Evolutionary conservation across 2,888 invertebrate genomes (phyloP).

Genomic region (Idaea straminata): DNA sequence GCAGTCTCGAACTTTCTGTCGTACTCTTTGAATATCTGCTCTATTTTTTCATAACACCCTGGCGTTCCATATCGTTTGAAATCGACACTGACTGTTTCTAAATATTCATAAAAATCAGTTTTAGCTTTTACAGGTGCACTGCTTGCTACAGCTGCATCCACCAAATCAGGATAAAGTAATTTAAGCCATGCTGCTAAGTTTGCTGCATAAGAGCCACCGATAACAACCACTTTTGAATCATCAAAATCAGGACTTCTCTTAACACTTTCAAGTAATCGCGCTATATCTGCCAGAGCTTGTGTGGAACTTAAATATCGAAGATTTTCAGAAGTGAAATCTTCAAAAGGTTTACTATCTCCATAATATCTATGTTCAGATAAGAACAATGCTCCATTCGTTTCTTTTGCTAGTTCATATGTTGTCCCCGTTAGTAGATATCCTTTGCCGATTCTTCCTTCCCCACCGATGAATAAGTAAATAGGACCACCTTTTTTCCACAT

Average conservation of each 20-base stretch:
- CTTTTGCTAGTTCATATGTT: slow-evolving; percentile 58
- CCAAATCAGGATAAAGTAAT: slow-evolving; percentile 57
- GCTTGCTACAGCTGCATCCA: slow-evolving; percentile 64
- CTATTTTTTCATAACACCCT: slow-evolving; percentile 49
- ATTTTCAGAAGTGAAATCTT: slow-evolving; percentile 44
- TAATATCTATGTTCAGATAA: slow-evolving; percentile 67
- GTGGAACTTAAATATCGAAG: slow-evolving; percentile 56
- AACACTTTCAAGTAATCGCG: slow-evolving; percentile 45
- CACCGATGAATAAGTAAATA: slow-evolving; percentile 60
- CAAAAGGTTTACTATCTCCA: slow-evolving; percentile 60
- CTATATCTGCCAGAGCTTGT: slow-evolving; percentile 65
- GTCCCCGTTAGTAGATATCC: slow-evolving; percentile 51
- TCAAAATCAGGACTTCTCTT: slow-evolving; percentile 42
- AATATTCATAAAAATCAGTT: slow-evolving; percentile 62
- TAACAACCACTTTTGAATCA: slow-evolving; percentile 58
- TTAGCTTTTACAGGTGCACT: slow-evolving; percentile 69
- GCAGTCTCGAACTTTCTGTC: slow-evolving; percentile 46
- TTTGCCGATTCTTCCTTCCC: slow-evolving; percentile 52
- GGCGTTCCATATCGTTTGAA: slow-evolving; percentile 56
- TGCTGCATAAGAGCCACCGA: slow-evolving; percentile 68
- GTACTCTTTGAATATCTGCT: slow-evolving; percentile 47
- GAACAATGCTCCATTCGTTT: slow-evolving; percentile 66
- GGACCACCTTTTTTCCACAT: slow-evolving; percentile 55
- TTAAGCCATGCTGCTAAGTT: slow-evolving; percentile 71
- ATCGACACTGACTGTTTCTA: slow-evolving; percentile 61